Conservation (phyloP, 2,888 invertebrate species). For the Spisula solida region DNA sequence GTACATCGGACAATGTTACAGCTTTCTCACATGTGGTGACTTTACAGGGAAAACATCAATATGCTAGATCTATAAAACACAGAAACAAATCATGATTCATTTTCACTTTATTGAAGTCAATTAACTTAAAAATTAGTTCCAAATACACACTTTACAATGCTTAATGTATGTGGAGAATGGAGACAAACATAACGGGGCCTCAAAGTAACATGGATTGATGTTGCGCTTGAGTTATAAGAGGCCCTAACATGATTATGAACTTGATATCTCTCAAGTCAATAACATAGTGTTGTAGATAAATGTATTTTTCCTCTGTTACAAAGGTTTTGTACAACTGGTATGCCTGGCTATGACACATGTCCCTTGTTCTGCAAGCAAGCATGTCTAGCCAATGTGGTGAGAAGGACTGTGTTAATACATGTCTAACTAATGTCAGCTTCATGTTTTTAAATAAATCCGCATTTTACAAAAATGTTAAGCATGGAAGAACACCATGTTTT, state of each 20-base stretch:
- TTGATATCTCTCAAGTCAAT: too few relatives aligned
- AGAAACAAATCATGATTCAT: neutral
- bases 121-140: neutral
- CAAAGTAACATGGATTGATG: neutral
- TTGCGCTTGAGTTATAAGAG: neutral
- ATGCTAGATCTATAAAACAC: neutral
- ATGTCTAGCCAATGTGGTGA: conserved; percentile 14
- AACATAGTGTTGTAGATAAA: too few relatives aligned
- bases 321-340: too few relatives aligned
- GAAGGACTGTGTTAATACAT: neutral
- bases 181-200: too few relatives aligned
- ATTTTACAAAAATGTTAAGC: neutral
- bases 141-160: neutral
- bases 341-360: neutral
- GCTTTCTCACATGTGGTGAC: neutral
- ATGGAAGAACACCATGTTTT: neutral
- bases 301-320: too few relatives aligned
- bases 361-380: neutral
- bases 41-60: neutral
- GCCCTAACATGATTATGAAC: too few relatives aligned
- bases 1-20: too few relatives aligned
- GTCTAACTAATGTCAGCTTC: neutral
- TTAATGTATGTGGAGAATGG: too few relatives aligned
- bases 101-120: neutral
- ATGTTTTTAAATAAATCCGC: neutral